Percentiles rank a stretch among this genome's conserved stretches.
Evolutionary conservation across 2,797 vertebrate species (phyloP).

Genomic region (Sebastes glaucus): DNA sequence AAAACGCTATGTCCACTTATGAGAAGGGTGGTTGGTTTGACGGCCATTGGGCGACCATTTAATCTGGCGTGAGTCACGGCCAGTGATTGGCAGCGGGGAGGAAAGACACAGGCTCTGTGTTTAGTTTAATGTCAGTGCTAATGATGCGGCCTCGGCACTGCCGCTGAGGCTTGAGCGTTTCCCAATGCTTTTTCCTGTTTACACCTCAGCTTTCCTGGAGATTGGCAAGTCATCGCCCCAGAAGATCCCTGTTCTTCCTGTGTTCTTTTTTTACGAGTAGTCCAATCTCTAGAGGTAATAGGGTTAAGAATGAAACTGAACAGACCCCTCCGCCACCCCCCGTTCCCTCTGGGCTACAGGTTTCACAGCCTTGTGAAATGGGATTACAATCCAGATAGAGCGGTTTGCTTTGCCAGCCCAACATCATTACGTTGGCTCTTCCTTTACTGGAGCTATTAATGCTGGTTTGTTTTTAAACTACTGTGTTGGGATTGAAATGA

Average conservation of each 20-base stretch:
- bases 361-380: conserved; percentile 47
- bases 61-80: conserved; percentile 61
- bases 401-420: conserved; percentile 42
- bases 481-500: conserved; percentile 59
- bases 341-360: conserved; percentile 9
- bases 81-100: conserved; percentile 51
- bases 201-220: conserved; percentile 67
- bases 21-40: conserved; percentile 45
- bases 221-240: conserved; percentile 18
- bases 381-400: conserved; percentile 40
- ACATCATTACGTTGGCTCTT: conserved; percentile 60
- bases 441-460: conserved; percentile 65
- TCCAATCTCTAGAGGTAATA: background rate
- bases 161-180: conserved; percentile 62
- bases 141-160: conserved; percentile 67
- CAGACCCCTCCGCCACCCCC: background rate
- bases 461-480: conserved; percentile 67
- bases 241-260: conserved; percentile 15
- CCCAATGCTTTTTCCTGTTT: conserved; percentile 74
- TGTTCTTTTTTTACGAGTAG: background rate
- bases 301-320: background rate
- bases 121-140: conserved; percentile 66
- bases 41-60: conserved; percentile 42
- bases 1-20: conserved; percentile 50
- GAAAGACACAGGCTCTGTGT: conserved; percentile 62